Evolutionary conservation across 2,888 invertebrate genomes (phyloP).

Genomic region (Epirrhoe alternata): DNA sequence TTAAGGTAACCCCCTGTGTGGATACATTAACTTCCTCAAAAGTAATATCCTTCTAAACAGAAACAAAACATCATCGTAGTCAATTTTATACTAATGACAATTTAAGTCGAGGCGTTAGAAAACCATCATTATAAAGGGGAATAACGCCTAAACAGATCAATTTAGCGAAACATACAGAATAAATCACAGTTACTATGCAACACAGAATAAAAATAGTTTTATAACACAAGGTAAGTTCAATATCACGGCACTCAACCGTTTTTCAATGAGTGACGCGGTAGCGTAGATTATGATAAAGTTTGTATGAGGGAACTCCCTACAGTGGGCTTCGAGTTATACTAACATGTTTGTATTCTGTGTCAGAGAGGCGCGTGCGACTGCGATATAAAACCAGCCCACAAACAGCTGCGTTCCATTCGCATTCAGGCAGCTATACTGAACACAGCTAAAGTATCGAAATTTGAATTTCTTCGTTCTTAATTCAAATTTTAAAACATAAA

Average conservation of each 20-base stretch:
- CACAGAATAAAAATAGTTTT: conserved; percentile 14
- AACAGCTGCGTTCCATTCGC: conserved; percentile 45
- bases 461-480: too few relatives aligned
- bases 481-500: conserved; percentile 48
- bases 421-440: conserved; percentile 36
- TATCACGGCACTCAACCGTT: conserved; percentile 35
- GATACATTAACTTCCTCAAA: background rate
- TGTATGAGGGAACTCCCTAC: conserved; percentile 57
- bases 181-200: conserved; percentile 3
- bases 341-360: conserved; percentile 29
- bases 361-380: conserved; percentile 48
- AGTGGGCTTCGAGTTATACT: conserved; percentile 25
- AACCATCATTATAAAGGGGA: conserved; percentile 13
- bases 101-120: background rate
- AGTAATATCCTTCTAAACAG: background rate
- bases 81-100: background rate
- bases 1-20: background rate
- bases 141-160: conserved; percentile 21
- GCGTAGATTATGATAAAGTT: conserved; percentile 34
- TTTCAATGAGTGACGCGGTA: conserved; percentile 56
- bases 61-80: background rate
- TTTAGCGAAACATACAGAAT: conserved; percentile 9
- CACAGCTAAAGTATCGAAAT: conserved; percentile 11
- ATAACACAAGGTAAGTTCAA: conserved; percentile 33
- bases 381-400: conserved; percentile 47